Base-by-base conservation (phyloP, 2,797 vertebrate genomes). In the Bryconaethiops microstoma region DNA sequence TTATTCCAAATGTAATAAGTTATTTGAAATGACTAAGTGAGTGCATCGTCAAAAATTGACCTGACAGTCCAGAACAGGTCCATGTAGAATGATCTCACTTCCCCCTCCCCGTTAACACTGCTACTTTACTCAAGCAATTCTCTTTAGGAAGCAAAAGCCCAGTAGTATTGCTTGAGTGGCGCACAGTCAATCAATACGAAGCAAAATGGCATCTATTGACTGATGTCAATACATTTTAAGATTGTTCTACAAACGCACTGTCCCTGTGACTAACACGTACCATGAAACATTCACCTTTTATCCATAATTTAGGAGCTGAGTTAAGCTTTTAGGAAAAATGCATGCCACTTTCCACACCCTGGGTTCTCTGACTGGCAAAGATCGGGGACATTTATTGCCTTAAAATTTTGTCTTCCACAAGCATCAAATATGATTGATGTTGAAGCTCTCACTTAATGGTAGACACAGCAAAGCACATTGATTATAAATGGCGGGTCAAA, bases 291-390 rank as follows among this genome's bases (percentile, higher is more conserved):
- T 91, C 87, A 83, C 84, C 88, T 92, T 88, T 90, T 85, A 94
- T 91, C 78, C 90, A 94, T 92, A 92, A 92, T 95, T 95, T 84
- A 89, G 48, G 76, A 73, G 83, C 81, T 90, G 88, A 92, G 81
- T 78, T 87, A 83, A 85, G 60, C 68, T 82, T 68, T 76, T 39
- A 29, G 70, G 62, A 83, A 81, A 88, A 91, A 89, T 82, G 86
- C 72, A 88, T 35, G 68, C 77, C 48, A 63, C 81, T 65, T 80
- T 84, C 84, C 83, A 65, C 77, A 80, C 71, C 25, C 50, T 13
- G 54, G 50, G 13, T 23, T 29, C 29, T 39, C 62, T 21, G 45
- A 25, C 14, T 29, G 17, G 75, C 57, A 76, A 45, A 57, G 77
- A 65, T 75, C 45, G 21, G 59, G 80, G 57, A n/a, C 42, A 67